Base-by-base conservation (phyloP, 2,888 invertebrate species). In the Pheosia gnoma region DNA sequence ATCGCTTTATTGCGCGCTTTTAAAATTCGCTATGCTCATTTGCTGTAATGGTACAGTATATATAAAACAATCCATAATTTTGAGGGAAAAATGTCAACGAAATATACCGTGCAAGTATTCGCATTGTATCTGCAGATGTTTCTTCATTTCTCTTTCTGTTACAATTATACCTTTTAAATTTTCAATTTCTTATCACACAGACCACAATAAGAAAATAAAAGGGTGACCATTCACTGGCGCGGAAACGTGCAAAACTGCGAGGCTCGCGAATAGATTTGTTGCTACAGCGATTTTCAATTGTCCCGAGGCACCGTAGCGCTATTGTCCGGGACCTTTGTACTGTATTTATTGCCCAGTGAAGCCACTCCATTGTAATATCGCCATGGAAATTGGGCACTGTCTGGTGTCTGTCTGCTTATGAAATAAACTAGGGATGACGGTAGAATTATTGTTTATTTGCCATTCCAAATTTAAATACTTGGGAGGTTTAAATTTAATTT, bases 231-330 rank as follows among this genome's bases (percentile, higher is more conserved):
- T 69, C 65, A 67, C 58, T 59, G 53, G 53, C 39, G 65, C 54
- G 60, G 70, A 64, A 65, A 66, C 57, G 72, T 60, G 64, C 61
- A 67, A 72, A 77, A 69, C 77, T 74, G 68, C 63, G 60, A 53
- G 65, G 63, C 68, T 67, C 58, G 62, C 67, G 71, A 69, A 72
- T 77, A 74, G 72, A 77, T 75, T 77, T 74, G 75, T 74, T 69
- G 67, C 77, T 68, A 72, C 70, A 69, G 64, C 70, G 67, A 77
- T 74, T 75, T 74, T 72, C 75, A 77, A 77, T 77, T 75, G 72
- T 77, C 63, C 70, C 66, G 59, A 60, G 65, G 59, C 65, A 63
- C 68, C 55, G 10, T 51, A 36, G 53, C 41, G 52, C 70, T 65
- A 65, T 74, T 74, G 70, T 72, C 70, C 63, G 63, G 59, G 54